Percentiles rank a stretch among this genome's conserved stretches.
phyloP scores from a whole-genome alignment of 2,113 vertebrate genomes.

The Xenopus laevis region DNA sequence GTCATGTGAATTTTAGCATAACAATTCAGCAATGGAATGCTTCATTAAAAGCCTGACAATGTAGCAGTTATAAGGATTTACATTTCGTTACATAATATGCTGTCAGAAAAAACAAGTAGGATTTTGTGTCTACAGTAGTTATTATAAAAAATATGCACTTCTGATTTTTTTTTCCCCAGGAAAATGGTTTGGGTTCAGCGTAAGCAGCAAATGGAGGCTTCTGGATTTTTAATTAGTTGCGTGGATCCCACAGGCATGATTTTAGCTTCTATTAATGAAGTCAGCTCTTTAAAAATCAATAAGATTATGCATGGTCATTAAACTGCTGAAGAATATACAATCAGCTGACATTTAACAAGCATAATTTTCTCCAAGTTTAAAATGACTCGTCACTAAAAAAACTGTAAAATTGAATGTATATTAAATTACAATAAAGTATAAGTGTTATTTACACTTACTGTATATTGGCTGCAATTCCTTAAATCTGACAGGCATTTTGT shows the following conservation, averaged over 20 bases:
- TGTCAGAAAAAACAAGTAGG: neutral
- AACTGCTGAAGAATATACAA: neutral
- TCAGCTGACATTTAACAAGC: neutral
- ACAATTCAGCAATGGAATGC: constrained; percentile 12
- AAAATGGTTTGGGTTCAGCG: neutral
- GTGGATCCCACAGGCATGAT: constrained; percentile 9
- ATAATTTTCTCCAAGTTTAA: neutral
- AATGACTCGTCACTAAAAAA: neutral
- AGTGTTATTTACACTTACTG: too few relatives aligned
- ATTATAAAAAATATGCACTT: neutral
- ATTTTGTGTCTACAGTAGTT: neutral
- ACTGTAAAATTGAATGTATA: too few relatives aligned
- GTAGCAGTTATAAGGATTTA: neutral
- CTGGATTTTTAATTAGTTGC: constrained; percentile 9
- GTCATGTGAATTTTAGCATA: constrained; percentile 6
- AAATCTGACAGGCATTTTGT: too few relatives aligned
- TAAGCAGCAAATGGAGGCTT: neutral
- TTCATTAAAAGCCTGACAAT: neutral
- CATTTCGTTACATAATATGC: neutral
- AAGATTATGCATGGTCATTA: constrained; percentile 10
- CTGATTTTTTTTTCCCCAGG: too few relatives aligned
- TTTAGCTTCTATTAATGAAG: constrained; percentile 12
- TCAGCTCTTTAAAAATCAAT: constrained; percentile 5
- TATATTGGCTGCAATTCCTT: too few relatives aligned
- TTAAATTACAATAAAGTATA: too few relatives aligned